Conservation (phyloP, 2,113 vertebrate species). For the Nycticebus coucang region DNA sequence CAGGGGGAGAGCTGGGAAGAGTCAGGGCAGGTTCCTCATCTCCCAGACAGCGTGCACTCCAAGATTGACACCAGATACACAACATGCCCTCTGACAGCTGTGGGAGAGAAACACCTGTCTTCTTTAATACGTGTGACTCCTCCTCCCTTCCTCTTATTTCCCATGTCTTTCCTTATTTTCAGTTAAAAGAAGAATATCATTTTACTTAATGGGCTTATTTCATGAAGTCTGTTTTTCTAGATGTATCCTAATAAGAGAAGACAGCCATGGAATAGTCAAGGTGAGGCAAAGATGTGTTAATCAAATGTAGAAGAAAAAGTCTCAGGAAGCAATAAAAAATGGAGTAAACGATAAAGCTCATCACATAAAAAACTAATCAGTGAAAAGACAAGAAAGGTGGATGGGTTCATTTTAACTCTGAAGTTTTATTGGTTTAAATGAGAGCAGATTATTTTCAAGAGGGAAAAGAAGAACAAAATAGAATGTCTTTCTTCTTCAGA, state of each 20-base stretch:
- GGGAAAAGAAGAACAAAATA: neutral
- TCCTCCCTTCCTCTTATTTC: neutral
- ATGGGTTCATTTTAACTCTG: neutral
- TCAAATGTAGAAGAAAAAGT: neutral
- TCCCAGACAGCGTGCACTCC: accelerated
- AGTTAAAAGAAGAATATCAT: neutral
- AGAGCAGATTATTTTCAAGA: neutral
- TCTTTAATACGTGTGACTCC: neutral
- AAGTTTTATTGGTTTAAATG: neutral
- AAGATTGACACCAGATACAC: neutral
- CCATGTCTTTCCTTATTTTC: neutral
- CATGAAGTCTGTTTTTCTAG: neutral
- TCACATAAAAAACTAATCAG: neutral
- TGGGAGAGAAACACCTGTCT: neutral
- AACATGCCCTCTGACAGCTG: neutral
- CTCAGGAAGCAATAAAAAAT: neutral
- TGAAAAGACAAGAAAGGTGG: neutral
- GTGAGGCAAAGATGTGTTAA: neutral
- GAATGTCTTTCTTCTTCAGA: neutral
- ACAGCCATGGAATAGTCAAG: neutral
- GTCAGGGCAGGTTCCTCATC: accelerated
- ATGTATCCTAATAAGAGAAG: neutral
- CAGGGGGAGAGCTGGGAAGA: neutral
- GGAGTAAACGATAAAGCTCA: neutral
- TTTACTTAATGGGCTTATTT: neutral